A percentile compares a stretch with the other conserved stretches of the same genome.
Conservation (phyloP, 2,888 invertebrate species). For the Drosophila leonis region DNA sequence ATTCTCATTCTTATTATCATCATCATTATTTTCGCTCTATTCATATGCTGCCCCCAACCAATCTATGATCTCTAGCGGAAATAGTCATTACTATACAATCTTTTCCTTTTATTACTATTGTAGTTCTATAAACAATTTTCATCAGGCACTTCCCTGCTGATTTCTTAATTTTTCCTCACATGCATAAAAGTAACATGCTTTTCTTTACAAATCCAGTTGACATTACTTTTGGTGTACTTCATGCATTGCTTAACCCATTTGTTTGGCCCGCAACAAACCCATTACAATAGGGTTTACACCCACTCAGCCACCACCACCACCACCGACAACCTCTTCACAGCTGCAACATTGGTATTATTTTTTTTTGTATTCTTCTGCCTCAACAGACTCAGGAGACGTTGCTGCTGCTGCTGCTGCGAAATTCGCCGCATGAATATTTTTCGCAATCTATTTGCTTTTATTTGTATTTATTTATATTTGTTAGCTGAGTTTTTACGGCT, state of each 20-base stretch:
- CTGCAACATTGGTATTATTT: slow-evolving; percentile 55
- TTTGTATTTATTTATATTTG: slow-evolving; percentile 71
- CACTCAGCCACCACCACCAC: not conserved
- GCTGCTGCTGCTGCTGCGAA: slow-evolving; percentile 31
- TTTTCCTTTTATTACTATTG: not conserved
- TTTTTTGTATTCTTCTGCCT: slow-evolving; percentile 48
- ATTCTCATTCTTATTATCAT: not conserved
- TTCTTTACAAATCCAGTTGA: slow-evolving; percentile 1
- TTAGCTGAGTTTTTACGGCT: slow-evolving; percentile 69
- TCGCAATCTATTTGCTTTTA: slow-evolving; percentile 70
- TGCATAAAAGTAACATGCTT: not conserved
- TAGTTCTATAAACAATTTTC: not conserved
- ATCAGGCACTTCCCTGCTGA: not conserved
- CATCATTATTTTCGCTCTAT: not conserved
- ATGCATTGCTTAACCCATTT: slow-evolving; percentile 59
- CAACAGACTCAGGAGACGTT: slow-evolving; percentile 48
- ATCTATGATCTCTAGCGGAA: not conserved
- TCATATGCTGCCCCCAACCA: not conserved
- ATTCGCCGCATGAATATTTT: slow-evolving; percentile 66
- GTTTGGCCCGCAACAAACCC: slow-evolving; percentile 27
- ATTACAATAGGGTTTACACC: slow-evolving; percentile 34
- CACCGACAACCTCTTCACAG: slow-evolving; percentile 10
- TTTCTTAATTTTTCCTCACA: not conserved
- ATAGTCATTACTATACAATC: no score
- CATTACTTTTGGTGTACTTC: slow-evolving; percentile 47